Evolutionary conservation across 2,888 invertebrate genomes (phyloP).

Genomic region (Acleris cristana): DNA sequence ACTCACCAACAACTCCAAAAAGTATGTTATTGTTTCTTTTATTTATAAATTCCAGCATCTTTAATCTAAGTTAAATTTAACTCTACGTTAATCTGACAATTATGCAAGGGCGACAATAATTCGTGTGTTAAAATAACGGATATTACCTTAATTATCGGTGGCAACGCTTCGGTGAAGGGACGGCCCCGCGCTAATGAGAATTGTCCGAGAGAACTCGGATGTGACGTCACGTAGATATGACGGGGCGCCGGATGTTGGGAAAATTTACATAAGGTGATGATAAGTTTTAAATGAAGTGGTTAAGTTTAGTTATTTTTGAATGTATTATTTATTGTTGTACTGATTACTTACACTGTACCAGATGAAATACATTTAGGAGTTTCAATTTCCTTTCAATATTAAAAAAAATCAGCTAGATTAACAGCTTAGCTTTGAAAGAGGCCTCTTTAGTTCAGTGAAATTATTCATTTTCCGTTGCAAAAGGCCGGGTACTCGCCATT

Average conservation of each 20-base stretch:
- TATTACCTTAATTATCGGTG: slow-evolving; percentile 33
- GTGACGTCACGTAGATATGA: slow-evolving; percentile 9
- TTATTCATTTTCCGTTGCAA: no score
- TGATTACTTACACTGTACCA: no score
- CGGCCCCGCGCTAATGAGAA: slow-evolving; percentile 22
- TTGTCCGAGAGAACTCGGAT: not conserved
- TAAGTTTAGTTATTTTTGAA: no score
- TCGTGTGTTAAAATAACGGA: slow-evolving; percentile 22
- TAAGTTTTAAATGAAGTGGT: not conserved
- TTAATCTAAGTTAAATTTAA: not conserved
- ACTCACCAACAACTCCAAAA: no score
- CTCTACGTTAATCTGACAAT: not conserved
- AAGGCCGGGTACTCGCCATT: no score
- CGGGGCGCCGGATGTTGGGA: not conserved
- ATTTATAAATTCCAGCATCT: not conserved
- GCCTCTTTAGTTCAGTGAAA: no score
- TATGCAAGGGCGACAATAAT: slow-evolving; percentile 17
- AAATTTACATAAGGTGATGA: not conserved
- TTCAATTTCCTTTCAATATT: no score
- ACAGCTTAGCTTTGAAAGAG: no score
- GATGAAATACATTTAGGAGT: no score
- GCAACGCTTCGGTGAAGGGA: slow-evolving; percentile 10
- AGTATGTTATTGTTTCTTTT: no score
- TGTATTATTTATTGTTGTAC: no score
- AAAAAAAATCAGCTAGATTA: no score